These are phyloP conservation scores for Gymnothorax reevesii DNA, from an alignment of 2,797 vertebrate genomes.

Conservation along the genomic window DNA sequence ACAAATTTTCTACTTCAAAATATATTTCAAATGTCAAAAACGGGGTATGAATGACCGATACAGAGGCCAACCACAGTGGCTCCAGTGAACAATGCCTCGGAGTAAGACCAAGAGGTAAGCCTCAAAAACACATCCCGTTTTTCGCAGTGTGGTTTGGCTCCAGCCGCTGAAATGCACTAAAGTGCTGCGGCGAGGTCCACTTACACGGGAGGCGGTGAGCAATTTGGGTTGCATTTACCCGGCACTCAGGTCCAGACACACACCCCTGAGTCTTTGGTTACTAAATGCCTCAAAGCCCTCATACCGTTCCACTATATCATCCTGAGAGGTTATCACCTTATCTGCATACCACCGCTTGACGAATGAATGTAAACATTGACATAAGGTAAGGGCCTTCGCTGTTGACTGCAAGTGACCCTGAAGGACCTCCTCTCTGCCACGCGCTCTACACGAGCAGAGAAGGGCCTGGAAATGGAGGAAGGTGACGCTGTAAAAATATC, in stretches of 20 bases:
- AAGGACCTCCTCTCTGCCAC: neutral
- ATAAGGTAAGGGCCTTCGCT: conserved; percentile 28
- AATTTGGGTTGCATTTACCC: neutral
- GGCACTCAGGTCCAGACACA: neutral
- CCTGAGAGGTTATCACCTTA: neutral
- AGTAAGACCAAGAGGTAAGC: too few relatives aligned
- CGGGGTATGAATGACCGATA: too few relatives aligned
- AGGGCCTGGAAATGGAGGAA: neutral
- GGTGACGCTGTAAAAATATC: too few relatives aligned
- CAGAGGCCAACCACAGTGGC: too few relatives aligned
- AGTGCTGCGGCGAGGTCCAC: conserved; percentile 38
- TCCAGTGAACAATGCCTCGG: too few relatives aligned
- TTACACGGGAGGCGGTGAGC: conserved; percentile 19
- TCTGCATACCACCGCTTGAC: neutral
- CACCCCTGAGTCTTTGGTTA: neutral
- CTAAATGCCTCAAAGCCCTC: neutral
- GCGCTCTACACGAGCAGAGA: neutral
- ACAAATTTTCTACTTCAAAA: too few relatives aligned
- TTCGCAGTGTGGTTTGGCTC: neutral
- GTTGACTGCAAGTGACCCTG: neutral
- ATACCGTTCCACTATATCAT: neutral
- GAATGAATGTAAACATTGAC: neutral
- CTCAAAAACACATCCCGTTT: too few relatives aligned
- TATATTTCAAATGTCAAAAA: too few relatives aligned
- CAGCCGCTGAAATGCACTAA: conserved; percentile 35